Evolutionary conservation across 2,888 invertebrate genomes (phyloP), one percentile per base, ranked within the genome.

Genomic region (Taphrorychus bicolor): DNA sequence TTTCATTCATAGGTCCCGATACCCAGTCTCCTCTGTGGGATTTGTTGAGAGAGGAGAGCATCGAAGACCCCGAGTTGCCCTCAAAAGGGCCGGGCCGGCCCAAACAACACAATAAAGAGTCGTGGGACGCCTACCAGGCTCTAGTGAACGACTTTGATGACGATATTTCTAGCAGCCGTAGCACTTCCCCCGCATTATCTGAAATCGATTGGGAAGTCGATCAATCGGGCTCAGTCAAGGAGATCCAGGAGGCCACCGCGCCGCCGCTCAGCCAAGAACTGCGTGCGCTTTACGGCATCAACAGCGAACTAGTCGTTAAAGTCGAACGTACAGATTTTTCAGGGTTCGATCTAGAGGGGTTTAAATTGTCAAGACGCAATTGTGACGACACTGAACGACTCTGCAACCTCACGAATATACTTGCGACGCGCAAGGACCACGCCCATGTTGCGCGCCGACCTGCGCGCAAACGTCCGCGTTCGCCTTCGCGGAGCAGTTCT

Each of bases 1-100:
- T 14, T 23, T 24, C 24, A 18, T 22, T 52, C 40, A n/a, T 54
- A 45, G 22, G 18, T 11, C 45, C 18, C 17, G 61, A 61, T 17
- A 18, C 54, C 9, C 56, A 63, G 2, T 57, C 62, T n/a, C 17
- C 22, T n/a, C 56, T 63, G 4, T 14, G 56, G 11, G 66, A 66
- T 11, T 9, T 66, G 7, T n/a, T 66, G 14, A 48, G 60, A 16
- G 66, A 66, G 41, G 66, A 66, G 16, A n/a, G 22, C 4, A 53
- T 53, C 4, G 23, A 21, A 2, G 21, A 19, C 1, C 2, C 21
- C 2, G 5, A 45, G 3, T 11, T 1, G 9, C 7, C 11, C 9
- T 7, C 7, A 7, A 32, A 32, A 32, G 11, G 24, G 7, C 9
- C 9, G 5, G 42, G 16, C 21, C 16, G 19, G 7, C n/a, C 21